Evolutionary conservation across 2,113 vertebrate species (phyloP), one percentile per base, ranked within the genome.

Genomic region (Octodon degus): DNA sequence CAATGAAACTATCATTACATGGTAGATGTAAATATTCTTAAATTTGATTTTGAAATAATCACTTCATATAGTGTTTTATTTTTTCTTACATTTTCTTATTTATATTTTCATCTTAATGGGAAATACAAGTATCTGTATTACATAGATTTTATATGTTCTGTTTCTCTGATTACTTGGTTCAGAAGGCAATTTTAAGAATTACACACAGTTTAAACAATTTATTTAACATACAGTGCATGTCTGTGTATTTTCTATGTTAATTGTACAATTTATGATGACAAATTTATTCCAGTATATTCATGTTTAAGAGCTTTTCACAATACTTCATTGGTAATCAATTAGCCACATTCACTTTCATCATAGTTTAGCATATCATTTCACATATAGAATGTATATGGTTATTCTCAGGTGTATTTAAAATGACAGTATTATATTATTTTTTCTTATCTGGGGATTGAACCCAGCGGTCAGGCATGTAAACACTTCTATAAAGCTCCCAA

Each of bases 361-460:
- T 86, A 67, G 24, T 88, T 91, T 62, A 86, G 34, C 25, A 90
- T 96, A 89, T 88, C 91, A 43, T 97, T 96, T 94, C 34, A 72
- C 5, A 82, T 83, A 10, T 5, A 55, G 70, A 77, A 70, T 89
- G 58, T 58, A 67, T 93, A 27, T 90, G 43, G 87, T 93, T 86
- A 82, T 65, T 60, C 55, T 95, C 17, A 81, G 17, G 37, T 6
- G 27, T 85, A 0, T 89, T 91, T 80, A 95, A 96, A 90, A 55
- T 94, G n/a, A 74, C 19, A 90, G 1, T 72, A 40, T 63, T 63
- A 12, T 65, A 40, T 24, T 55, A 43, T 55, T 74, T 81, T 34
- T 19, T 10, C 12, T 8, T 9, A 43, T n/a, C 63, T 62, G 50
- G 65, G 25, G 24, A 53, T 62, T 65, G 68, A 72, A 72, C 34